Base-by-base conservation (phyloP, 1,140 invertebrate species). In the Parapsyche elsis region DNA sequence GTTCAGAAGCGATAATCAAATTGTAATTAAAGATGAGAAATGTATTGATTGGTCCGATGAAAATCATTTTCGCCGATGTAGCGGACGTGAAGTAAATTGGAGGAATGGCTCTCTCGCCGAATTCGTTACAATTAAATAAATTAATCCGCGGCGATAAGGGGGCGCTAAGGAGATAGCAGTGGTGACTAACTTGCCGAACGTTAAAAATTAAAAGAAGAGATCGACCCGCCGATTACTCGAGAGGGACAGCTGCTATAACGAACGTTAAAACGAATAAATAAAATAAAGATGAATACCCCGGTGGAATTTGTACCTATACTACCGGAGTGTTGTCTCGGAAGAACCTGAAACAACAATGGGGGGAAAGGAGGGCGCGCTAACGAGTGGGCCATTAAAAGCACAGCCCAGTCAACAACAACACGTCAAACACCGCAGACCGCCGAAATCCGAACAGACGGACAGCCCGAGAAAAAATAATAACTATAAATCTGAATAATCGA, bases 391-490 rank as follows among this genome's bases (percentile, higher is more conserved):
- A 76, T 76, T 76, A 76, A 76, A 49, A 38, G 30, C 30, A 38
- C 23, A 23, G 74, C 16, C 21, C 19, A 16, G 67, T 38, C 53
- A 26, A 76, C 49, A 30, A 76, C 38, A 76, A 76, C 74, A 76
- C 30, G 30, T 38, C 30, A 38, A 38, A 38, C 7, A 7, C 30
- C 30, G 9, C 64, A 23, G 16, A 57, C 19, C 19, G 21, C 23
- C 10, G 64, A 67, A 21, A 19, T 67, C 64, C 64, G 21, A 9
- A 49, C 46, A n/a, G 30, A 38, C 30, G 1, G 30, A 38, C 30
- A 38, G 30, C 30, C 30, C n/a, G 19, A 16, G 75, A 26, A 77
- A 64, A 77, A 77, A 77, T 77, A 77, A 77, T 64, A 77, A 77
- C 53, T 64, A 30, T 77, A 64, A 77, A 76, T 76, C 74, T 76